Evolutionary conservation across 1,140 invertebrate species (phyloP).

Genomic region (Drosophila micromelanica): DNA sequence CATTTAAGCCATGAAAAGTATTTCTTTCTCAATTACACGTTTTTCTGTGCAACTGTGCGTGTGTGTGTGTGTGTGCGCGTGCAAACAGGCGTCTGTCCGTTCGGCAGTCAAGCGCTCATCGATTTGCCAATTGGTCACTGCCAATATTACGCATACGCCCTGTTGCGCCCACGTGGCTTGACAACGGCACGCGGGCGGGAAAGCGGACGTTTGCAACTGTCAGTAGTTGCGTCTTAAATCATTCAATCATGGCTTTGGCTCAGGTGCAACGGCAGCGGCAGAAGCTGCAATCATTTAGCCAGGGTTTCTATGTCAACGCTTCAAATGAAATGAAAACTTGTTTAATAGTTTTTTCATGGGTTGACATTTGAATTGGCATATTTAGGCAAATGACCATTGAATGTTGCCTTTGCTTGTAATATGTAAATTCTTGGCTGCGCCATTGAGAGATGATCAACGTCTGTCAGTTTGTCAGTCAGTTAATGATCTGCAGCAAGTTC

Average conservation of each 20-base stretch:
- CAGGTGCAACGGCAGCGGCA: slow-evolving; percentile 38
- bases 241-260: slow-evolving; percentile 51
- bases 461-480: background rate
- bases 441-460: slow-evolving; percentile 41
- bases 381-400: slow-evolving; percentile 73
- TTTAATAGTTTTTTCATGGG: slow-evolving; percentile 59
- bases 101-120: too few species aligned
- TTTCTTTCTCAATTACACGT: slow-evolving; percentile 28
- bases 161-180: slow-evolving; percentile 50
- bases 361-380: slow-evolving; percentile 81
- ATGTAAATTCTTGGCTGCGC: slow-evolving; percentile 40
- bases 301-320: slow-evolving; percentile 67
- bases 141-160: slow-evolving; percentile 68
- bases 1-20: slow-evolving; percentile 61
- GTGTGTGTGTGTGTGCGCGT: slow-evolving; percentile 12
- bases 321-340: slow-evolving; percentile 71
- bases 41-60: slow-evolving; percentile 62
- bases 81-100: background rate
- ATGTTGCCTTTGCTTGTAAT: slow-evolving; percentile 38
- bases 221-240: slow-evolving; percentile 64
- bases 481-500: slow-evolving; percentile 42
- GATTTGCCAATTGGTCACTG: slow-evolving; percentile 42
- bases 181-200: background rate
- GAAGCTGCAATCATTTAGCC: slow-evolving; percentile 27
- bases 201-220: background rate